These are phyloP conservation scores for Meiosimyza platycephala DNA, from an alignment of 2,888 invertebrate species.

Conservation along the genomic window DNA sequence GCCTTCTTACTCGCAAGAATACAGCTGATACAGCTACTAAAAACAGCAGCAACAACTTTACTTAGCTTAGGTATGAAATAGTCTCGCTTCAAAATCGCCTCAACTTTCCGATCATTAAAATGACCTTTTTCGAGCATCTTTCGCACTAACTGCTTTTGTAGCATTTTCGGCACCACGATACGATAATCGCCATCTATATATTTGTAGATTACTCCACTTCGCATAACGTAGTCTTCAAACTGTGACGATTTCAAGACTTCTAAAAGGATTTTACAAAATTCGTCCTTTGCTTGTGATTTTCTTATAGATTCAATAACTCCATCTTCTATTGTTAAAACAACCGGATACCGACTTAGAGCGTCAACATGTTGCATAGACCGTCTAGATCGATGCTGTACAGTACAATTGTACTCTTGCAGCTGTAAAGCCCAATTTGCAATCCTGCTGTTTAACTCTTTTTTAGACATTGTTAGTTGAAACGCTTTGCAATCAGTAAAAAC, in stretches of 20 bases:
- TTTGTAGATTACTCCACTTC: constrained; percentile 36
- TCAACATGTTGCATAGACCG: constrained; percentile 46
- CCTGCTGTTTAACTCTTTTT: constrained; percentile 31
- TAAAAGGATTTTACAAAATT: too few relatives aligned
- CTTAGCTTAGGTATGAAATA: neutral
- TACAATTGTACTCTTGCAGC: constrained; percentile 45
- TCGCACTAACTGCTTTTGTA: constrained; percentile 41
- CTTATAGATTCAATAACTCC: constrained; percentile 18
- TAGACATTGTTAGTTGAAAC: too few relatives aligned
- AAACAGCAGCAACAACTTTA: constrained; percentile 7
- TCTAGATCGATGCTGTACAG: constrained; percentile 42
- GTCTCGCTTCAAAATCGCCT: neutral
- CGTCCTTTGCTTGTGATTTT: constrained; percentile 32
- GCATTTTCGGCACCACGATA: constrained; percentile 35
- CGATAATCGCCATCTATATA: constrained; percentile 25
- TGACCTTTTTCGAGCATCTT: constrained; percentile 22
- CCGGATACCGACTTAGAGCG: constrained; percentile 45
- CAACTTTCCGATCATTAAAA: neutral
- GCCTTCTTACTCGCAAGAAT: neutral
- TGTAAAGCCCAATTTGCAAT: constrained; percentile 44
- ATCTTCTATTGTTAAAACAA: too few relatives aligned
- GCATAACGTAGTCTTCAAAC: constrained; percentile 31
- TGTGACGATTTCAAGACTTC: constrained; percentile 28
- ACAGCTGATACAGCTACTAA: constrained; percentile 12
- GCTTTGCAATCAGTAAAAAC: too few relatives aligned